Percentiles rank a stretch among this genome's conserved stretches.
Evolutionary conservation across 2,113 vertebrate genomes (phyloP).

Genomic region (Chunga burmeisteri): DNA sequence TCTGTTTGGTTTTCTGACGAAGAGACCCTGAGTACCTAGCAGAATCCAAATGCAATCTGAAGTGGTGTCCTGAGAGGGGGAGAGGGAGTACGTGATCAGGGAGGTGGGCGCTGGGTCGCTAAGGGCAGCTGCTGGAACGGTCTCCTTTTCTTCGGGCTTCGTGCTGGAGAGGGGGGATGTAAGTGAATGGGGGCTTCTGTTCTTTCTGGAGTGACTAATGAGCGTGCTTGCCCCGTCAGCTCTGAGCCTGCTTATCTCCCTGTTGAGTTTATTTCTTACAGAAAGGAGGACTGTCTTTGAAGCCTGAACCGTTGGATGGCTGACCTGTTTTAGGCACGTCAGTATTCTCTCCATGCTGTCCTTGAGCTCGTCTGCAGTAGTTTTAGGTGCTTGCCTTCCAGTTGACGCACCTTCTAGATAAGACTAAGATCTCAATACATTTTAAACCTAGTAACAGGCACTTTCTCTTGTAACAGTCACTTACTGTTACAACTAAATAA

Average conservation of each 20-base stretch:
- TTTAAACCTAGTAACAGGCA: neutral
- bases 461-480: neutral
- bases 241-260: neutral
- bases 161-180: neutral
- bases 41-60: neutral
- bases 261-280: neutral
- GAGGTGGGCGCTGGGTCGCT: neutral
- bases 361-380: neutral
- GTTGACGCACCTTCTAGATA: neutral
- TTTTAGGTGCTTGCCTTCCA: neutral
- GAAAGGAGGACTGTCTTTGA: neutral
- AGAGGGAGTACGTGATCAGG: neutral
- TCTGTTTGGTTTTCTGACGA: neutral
- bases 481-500: neutral
- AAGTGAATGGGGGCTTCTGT: neutral
- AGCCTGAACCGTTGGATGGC: neutral
- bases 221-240: neutral
- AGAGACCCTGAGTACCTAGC: neutral
- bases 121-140: neutral
- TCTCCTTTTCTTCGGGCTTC: neutral
- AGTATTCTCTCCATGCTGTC: neutral
- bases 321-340: neutral
- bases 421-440: neutral
- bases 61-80: neutral
- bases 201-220: neutral